These are phyloP conservation scores for Atta colombica DNA, from an alignment of 1,140 invertebrate species.

Conservation along the genomic window DNA sequence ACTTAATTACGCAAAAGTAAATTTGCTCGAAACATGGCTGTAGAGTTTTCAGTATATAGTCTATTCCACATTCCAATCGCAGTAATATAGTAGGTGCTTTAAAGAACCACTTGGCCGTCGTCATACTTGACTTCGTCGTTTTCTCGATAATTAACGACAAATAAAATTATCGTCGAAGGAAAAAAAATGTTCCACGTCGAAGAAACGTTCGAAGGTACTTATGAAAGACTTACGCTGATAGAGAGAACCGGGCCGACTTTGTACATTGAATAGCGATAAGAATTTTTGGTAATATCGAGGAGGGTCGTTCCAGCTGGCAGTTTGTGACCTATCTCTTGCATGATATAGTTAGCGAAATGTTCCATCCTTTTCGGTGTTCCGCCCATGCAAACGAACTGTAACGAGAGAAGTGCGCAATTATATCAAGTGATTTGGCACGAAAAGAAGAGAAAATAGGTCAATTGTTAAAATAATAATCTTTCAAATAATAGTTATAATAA, in stretches of 20 bases:
- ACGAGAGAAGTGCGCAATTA: constrained; percentile 60
- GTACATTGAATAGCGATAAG: constrained; percentile 98
- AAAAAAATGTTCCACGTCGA: background rate
- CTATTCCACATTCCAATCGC: constrained; percentile 24
- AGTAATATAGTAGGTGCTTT: background rate
- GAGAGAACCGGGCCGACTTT: constrained; percentile 98
- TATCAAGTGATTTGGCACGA: background rate
- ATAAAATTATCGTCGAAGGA: background rate
- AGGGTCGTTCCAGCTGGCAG: constrained; percentile 95
- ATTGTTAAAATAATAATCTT: background rate
- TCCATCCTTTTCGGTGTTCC: constrained; percentile 98
- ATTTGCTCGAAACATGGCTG: background rate
- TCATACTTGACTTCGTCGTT: background rate
- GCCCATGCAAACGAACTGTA: constrained; percentile 99
- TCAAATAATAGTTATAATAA: constrained; percentile 3
- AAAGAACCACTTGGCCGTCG: background rate
- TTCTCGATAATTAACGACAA: constrained; percentile 17
- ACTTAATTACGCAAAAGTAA: constrained; percentile 10
- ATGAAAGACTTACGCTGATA: constrained; percentile 92
- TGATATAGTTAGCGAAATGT: constrained; percentile 96
- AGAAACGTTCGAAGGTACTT: background rate
- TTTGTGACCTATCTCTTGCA: constrained; percentile 96
- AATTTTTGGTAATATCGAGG: constrained; percentile 96
- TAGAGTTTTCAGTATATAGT: background rate
- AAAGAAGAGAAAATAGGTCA: background rate